Base-by-base conservation (phyloP, 2,888 invertebrate genomes). In the Cerastis rubricosa region DNA sequence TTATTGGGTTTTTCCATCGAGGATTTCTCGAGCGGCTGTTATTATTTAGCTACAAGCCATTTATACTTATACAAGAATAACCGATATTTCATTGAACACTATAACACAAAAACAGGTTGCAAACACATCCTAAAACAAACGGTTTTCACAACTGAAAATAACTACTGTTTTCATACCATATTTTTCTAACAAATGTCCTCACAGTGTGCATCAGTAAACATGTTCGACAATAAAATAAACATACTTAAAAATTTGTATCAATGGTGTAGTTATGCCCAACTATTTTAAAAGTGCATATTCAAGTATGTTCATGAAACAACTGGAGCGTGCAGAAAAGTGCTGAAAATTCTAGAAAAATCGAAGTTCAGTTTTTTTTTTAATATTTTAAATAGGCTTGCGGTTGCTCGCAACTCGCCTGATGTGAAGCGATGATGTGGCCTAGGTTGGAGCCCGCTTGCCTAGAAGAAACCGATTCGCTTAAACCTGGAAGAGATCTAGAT, bases 301-400 rank as follows among this genome's bases (percentile, higher is more conserved):
- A 78, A 86, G 74, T 81, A 75, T 40, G 74, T 69, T 54, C 49
- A 68, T 69, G 65, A 45, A 71, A 22, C 66, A 67, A 66, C 29
- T 65, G 43, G 47, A 66, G 87, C 75, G 83, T 76, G 19, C n/a
- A 29, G 68, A 61, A 76, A 74, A 72, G 61, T 78, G 51, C 64
- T 76, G 54, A 67, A 87, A 85, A 69, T 69, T 65, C 29, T 76
- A 49, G 73, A 51, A 76, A 71, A n/a, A n/a, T n/a, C n/a, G n/a
- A n/a, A n/a, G n/a, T n/a, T n/a, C n/a, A n/a, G n/a, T n/a, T n/a
- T n/a, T n/a, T n/a, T n/a, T n/a, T n/a, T n/a, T n/a, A n/a, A n/a
- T n/a, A n/a, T n/a, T n/a, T n/a, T n/a, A n/a, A n/a, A n/a, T n/a
- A n/a, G n/a, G n/a, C n/a, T n/a, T n/a, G n/a, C n/a, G n/a, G n/a